Percentiles rank a stretch among this genome's conserved stretches.
These are phyloP conservation scores for Eumerus sabulonum DNA, from an alignment of 2,888 invertebrate genomes.

Conservation along the genomic window DNA sequence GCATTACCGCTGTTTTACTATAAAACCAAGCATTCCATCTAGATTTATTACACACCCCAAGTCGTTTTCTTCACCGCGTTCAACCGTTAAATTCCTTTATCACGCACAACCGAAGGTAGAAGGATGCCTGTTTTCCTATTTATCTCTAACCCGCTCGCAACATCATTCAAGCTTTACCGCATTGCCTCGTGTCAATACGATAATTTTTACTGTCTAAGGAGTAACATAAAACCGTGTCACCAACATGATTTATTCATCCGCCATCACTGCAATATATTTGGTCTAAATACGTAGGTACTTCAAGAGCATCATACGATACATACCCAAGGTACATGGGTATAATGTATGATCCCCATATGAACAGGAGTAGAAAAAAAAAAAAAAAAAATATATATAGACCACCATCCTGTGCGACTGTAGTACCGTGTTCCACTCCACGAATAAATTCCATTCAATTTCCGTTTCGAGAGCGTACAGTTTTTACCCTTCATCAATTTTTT, in stretches of 20 bases:
- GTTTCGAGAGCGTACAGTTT: slow-evolving; percentile 19
- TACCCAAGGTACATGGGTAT: background rate
- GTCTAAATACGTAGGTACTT: slow-evolving; percentile 19
- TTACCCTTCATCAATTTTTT: slow-evolving; percentile 63
- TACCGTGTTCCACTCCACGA: background rate
- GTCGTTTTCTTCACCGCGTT: too few relatives aligned
- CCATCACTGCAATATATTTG: slow-evolving; percentile 20
- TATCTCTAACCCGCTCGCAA: too few relatives aligned
- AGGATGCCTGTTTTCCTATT: too few relatives aligned
- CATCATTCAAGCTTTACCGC: slow-evolving; percentile 15
- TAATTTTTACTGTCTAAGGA: slow-evolving; percentile 33
- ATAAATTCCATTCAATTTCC: slow-evolving; percentile 56
- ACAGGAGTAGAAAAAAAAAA: background rate
- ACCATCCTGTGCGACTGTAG: background rate
- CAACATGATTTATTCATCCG: slow-evolving; percentile 59
- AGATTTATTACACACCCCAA: too few relatives aligned
- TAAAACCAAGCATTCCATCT: too few relatives aligned
- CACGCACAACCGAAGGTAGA: too few relatives aligned
- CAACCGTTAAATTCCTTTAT: too few relatives aligned
- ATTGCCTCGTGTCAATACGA: slow-evolving; percentile 35
- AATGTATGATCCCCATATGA: slow-evolving; percentile 5
- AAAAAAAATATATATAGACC: slow-evolving; percentile 14
- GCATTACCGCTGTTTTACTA: too few relatives aligned
- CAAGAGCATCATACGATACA: slow-evolving; percentile 4
- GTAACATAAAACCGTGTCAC: slow-evolving; percentile 26